Conservation (phyloP, 2,797 vertebrate genomes). For the Sebastiscus albofasciatus region DNA sequence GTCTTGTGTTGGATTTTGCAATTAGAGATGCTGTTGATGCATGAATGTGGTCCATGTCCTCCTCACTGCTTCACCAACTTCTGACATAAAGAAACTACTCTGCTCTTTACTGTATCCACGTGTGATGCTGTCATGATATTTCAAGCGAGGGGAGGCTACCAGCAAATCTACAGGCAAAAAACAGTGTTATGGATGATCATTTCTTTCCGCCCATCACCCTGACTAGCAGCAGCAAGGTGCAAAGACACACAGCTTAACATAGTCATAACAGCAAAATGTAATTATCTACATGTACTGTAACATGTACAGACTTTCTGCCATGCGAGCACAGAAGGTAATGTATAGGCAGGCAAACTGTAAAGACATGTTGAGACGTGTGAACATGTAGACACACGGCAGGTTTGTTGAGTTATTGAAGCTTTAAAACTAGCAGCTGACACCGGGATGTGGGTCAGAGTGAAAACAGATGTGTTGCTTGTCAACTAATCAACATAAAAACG, state of each 20-base stretch:
- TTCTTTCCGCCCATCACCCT: not conserved
- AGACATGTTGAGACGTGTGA: not conserved
- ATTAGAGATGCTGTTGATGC: too few relatives aligned
- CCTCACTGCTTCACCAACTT: not conserved
- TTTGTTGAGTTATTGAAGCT: not conserved
- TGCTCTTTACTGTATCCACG: not conserved
- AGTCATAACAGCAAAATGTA: not conserved
- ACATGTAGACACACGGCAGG: not conserved
- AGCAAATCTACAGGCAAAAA: too few relatives aligned
- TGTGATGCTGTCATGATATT: not conserved
- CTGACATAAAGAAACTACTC: not conserved
- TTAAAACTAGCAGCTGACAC: slow-evolving; percentile 6
- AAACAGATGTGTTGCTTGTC: slow-evolving; percentile 35
- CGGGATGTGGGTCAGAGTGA: not conserved
- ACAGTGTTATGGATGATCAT: not conserved
- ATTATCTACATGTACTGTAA: not conserved
- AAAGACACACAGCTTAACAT: not conserved
- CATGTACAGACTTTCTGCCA: not conserved
- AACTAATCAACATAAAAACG: not conserved
- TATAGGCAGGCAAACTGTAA: not conserved
- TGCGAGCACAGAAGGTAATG: not conserved
- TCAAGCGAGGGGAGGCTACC: too few relatives aligned
- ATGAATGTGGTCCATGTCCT: not conserved
- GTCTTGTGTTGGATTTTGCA: too few relatives aligned
- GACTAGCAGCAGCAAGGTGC: not conserved